These are phyloP conservation scores for Caerostris darwini DNA, from an alignment of 1,140 invertebrate species.

Conservation along the genomic window DNA sequence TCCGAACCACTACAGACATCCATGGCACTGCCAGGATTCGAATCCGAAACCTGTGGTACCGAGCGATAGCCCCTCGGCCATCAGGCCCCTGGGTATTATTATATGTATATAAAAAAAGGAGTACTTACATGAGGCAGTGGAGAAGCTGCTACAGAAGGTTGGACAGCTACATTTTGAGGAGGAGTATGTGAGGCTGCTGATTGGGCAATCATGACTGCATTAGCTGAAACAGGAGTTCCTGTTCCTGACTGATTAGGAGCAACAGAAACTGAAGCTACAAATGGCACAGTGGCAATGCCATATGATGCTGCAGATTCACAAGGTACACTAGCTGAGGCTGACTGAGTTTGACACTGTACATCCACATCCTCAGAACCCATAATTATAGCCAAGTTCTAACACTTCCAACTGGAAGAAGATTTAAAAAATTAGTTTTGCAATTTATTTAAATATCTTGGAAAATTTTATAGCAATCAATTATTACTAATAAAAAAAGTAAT, in stretches of 20 bases:
- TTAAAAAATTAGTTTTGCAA: too few relatives aligned
- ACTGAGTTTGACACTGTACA: conserved; percentile 73
- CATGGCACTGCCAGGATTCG: too few relatives aligned
- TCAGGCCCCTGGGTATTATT: too few relatives aligned
- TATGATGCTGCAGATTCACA: conserved; percentile 70
- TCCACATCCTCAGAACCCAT: conserved; percentile 77
- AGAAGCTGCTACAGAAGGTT: conserved; percentile 71
- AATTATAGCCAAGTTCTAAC: background rate
- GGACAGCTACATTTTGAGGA: conserved; percentile 74
- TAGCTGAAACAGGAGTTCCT: conserved; percentile 52
- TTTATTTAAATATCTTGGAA: too few relatives aligned
- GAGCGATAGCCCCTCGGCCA: too few relatives aligned
- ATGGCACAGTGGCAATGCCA: conserved; percentile 74
- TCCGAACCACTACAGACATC: too few relatives aligned
- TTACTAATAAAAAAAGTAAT: too few relatives aligned
- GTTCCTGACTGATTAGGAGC: conserved; percentile 58
- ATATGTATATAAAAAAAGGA: background rate
- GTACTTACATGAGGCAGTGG: conserved; percentile 74
- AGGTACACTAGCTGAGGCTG: conserved; percentile 62
- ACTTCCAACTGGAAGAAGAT: background rate
- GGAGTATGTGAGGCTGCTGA: conserved; percentile 74
- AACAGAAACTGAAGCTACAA: conserved; percentile 70
- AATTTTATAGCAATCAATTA: too few relatives aligned
- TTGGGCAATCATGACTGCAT: conserved; percentile 68
- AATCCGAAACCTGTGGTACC: too few relatives aligned